Conservation (phyloP, 1,140 invertebrate species). For the Trichogramma pretiosum region DNA sequence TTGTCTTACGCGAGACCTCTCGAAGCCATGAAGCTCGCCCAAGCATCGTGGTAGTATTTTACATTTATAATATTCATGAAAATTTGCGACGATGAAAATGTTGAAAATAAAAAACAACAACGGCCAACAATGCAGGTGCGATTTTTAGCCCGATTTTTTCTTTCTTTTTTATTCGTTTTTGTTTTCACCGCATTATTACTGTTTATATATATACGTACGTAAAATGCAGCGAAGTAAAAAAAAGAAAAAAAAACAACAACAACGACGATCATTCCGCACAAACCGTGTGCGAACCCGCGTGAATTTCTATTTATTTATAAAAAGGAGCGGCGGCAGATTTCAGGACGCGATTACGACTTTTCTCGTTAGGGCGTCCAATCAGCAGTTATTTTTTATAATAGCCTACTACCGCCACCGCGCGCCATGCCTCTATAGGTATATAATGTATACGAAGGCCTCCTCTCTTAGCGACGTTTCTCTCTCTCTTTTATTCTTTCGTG, state of each 20-base stretch:
- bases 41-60: too few species aligned
- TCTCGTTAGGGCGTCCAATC: constrained; percentile 47
- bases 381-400: constrained; percentile 48
- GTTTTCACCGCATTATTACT: constrained; percentile 25
- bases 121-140: too few species aligned
- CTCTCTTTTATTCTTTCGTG: constrained; percentile 7
- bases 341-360: constrained; percentile 47
- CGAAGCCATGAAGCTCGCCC: too few species aligned
- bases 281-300: not conserved
- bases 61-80: too few species aligned
- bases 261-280: not conserved
- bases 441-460: too few species aligned
- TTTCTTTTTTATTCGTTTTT: not conserved
- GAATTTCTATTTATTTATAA: not conserved
- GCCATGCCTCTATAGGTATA: too few species aligned
- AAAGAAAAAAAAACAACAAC: not conserved
- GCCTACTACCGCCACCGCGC: too few species aligned
- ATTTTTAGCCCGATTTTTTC: too few species aligned
- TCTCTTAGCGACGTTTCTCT: constrained; percentile 26
- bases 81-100: too few species aligned
- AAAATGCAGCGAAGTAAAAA: too few species aligned
- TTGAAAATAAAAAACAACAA: too few species aligned
- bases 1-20: constrained; percentile 6
- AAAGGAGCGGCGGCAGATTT: constrained; percentile 20
- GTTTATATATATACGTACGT: constrained; percentile 30